phyloP scores from a whole-genome alignment of 2,113 vertebrate species.

The Puffinus mauretanicus region DNA sequence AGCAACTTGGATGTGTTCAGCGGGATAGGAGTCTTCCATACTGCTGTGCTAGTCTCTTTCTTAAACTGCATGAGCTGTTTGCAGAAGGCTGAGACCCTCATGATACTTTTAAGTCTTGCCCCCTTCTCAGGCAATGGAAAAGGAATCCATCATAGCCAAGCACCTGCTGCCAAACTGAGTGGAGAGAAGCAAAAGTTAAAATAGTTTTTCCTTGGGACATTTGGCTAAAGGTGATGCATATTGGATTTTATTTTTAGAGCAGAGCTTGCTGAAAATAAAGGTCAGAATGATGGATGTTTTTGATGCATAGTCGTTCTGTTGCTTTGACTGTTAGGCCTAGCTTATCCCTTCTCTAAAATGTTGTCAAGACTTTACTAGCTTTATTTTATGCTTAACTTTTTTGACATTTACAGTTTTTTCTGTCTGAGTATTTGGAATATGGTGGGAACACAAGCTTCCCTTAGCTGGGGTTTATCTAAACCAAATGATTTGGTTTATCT shows the following conservation, averaged over 20 bases:
- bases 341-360: background rate
- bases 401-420: background rate
- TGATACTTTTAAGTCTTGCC: background rate
- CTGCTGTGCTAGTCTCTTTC: too few relatives aligned
- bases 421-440: background rate
- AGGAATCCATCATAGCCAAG: background rate
- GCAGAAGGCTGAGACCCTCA: background rate
- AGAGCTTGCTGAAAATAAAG: constrained; percentile 15
- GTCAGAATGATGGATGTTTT: background rate
- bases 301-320: background rate
- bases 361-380: background rate
- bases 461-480: background rate
- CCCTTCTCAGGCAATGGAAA: background rate
- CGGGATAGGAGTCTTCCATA: background rate
- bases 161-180: background rate
- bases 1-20: background rate
- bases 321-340: background rate
- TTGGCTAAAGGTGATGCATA: background rate
- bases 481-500: background rate
- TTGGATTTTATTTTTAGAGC: constrained; percentile 2
- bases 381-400: background rate
- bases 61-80: background rate
- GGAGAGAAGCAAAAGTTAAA: background rate
- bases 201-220: background rate
- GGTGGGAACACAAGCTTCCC: background rate